Evolutionary conservation across 2,888 invertebrate species (phyloP), one percentile per base, ranked within the genome.

Genomic region (Glomeris marginata): DNA sequence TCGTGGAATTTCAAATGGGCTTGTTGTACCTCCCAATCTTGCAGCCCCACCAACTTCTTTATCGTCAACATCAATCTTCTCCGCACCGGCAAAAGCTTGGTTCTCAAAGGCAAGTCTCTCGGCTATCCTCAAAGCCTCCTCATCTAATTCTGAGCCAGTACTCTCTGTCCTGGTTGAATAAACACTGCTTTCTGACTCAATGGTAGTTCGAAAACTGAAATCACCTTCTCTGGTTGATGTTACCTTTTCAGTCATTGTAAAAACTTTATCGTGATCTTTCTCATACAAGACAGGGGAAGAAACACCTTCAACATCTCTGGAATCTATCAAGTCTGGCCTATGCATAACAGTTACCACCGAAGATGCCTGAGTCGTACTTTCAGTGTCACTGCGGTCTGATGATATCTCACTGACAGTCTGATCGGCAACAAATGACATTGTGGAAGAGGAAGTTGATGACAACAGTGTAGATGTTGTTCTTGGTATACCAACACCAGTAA

Each of bases 91-190:
- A 59, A 68, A 69, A 2, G 59, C 68, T 52, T 63, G 63, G 54
- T 68, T 69, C 53, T 68, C 68, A 59, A 65, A 67, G 68, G 58
- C 73, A 70, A 65, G 28, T 28, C 8, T 28, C 8, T 28, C 28
- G 8, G 28, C 28, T 28, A 28, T 8, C 28, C 3, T 28, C 28
- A 28, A 8, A 28, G 28, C 28, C 3, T 28, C 8, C 8, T 28
- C 28, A 28, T 28, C 28, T 28, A 28, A 28, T 13, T 45, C 50
- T 22, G 50, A 50, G 18, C 47, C 50, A 2, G 50, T 50, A 33
- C 52, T 52, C 18, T 51, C 52, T 13, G 52, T 52, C 13, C 49
- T 34, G 16, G 22, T 33, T 33, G 45, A 33, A 33, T 21, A 45
- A 15, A 45, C n/a, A 33, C 45, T 21, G 8, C 34, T 45, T 4